These are phyloP conservation scores for Drosophila kanekoi DNA, from an alignment of 2,888 invertebrate species.

Conservation along the genomic window DNA sequence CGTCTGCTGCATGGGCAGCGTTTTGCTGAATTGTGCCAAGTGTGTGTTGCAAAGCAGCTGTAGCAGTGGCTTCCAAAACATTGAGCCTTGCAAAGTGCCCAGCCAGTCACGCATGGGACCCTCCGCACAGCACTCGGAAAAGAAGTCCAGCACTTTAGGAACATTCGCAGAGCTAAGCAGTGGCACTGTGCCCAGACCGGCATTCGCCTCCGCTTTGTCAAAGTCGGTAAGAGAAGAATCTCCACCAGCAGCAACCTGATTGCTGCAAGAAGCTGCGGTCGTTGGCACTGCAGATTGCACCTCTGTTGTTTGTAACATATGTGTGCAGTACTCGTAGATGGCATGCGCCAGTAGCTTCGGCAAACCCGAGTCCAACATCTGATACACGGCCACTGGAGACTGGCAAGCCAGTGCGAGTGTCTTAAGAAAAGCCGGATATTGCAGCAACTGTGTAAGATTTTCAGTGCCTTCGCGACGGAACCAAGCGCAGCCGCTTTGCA, in stretches of 20 bases:
- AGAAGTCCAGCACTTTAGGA: conserved; percentile 91
- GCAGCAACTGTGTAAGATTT: conserved; percentile 86
- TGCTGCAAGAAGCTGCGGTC: conserved; percentile 51
- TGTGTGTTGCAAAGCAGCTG: conserved; percentile 90
- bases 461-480: conserved; percentile 87
- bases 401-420: conserved; percentile 93
- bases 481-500: conserved; percentile 86
- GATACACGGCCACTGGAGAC: conserved; percentile 91
- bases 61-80: conserved; percentile 94
- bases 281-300: conserved; percentile 6
- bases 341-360: conserved; percentile 88
- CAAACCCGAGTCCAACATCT: conserved; percentile 91
- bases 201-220: conserved; percentile 64
- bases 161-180: conserved; percentile 87
- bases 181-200: conserved; percentile 64
- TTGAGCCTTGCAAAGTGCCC: conserved; percentile 91
- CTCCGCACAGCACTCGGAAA: conserved; percentile 92
- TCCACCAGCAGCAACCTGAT: conserved; percentile 36
- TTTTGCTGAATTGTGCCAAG: conserved; percentile 80
- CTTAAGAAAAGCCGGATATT: conserved; percentile 89
- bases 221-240: conserved; percentile 62
- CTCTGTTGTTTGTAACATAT: conserved; percentile 68
- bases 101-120: conserved; percentile 95
- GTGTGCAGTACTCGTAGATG: conserved; percentile 86
- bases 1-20: conserved; percentile 83